Evolutionary conservation across 2,888 invertebrate species (phyloP).

Genomic region (Oscheius onirici): DNA sequence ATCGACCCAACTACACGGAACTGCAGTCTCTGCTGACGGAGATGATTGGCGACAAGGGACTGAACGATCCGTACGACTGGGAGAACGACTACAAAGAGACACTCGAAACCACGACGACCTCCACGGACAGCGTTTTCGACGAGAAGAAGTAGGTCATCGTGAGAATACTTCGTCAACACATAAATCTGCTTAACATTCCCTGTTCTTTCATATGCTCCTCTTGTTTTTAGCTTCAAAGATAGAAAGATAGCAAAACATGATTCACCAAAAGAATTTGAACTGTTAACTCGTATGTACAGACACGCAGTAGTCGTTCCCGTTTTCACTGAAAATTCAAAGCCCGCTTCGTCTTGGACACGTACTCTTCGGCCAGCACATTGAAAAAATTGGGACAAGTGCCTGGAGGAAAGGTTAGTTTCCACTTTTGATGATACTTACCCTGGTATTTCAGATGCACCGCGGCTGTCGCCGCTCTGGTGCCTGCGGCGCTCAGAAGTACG

Average conservation of each 20-base stretch:
- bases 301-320: neutral
- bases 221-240: neutral
- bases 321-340: slow-evolving; percentile 14
- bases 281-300: slow-evolving; percentile 25
- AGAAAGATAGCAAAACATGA: no score
- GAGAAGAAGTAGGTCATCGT: neutral
- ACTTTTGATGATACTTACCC: slow-evolving; percentile 22
- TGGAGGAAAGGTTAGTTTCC: slow-evolving; percentile 17
- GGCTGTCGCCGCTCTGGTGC: no score
- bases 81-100: slow-evolving; percentile 34
- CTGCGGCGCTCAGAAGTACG: no score
- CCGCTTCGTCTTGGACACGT: slow-evolving; percentile 45
- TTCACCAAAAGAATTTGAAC: slow-evolving; percentile 25
- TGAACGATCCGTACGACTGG: slow-evolving; percentile 60
- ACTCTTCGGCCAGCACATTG: slow-evolving; percentile 49
- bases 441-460: slow-evolving; percentile 43
- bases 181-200: neutral
- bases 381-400: slow-evolving; percentile 54
- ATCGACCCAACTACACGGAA: slow-evolving; percentile 52
- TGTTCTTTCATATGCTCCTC: neutral
- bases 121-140: neutral
- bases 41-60: slow-evolving; percentile 43
- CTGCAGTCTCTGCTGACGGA: slow-evolving; percentile 46
- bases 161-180: neutral
- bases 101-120: neutral